These are phyloP conservation scores for Sceloporus undulatus DNA, from an alignment of 2,113 vertebrate genomes.

Conservation along the genomic window DNA sequence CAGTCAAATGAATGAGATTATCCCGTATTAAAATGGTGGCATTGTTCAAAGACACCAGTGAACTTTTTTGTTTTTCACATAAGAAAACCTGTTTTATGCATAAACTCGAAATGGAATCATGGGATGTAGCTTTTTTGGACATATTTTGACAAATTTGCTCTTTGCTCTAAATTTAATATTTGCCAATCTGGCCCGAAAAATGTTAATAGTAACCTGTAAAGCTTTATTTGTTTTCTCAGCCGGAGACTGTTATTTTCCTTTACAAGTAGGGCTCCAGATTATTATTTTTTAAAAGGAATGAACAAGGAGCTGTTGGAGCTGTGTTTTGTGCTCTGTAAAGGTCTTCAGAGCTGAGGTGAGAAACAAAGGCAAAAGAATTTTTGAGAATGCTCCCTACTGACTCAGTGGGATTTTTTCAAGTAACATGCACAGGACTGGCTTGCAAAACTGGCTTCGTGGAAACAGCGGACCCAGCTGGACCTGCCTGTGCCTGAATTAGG, in stretches of 20 bases:
- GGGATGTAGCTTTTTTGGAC: background rate
- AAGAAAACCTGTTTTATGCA: background rate
- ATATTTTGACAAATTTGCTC: background rate
- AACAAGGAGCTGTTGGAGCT: background rate
- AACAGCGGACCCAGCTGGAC: background rate
- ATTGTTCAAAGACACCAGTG: background rate
- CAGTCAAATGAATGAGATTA: background rate
- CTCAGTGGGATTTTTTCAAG: background rate
- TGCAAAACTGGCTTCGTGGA: background rate
- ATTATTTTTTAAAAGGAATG: background rate
- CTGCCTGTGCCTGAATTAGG: background rate
- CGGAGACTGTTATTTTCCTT: background rate
- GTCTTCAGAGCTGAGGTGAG: background rate
- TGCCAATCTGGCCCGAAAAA: background rate
- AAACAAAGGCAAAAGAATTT: background rate
- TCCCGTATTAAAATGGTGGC: background rate
- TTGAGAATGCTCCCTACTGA: background rate
- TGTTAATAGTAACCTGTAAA: background rate
- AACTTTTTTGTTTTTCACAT: background rate
- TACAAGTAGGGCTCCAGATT: background rate
- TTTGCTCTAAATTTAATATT: background rate
- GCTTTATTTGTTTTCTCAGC: slow-evolving; percentile 4
- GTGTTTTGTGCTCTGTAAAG: background rate
- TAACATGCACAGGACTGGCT: background rate
- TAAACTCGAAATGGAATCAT: background rate